Evolutionary conservation across 2,797 vertebrate species (phyloP), one percentile per base, ranked within the genome.

Genomic region (Geotrypetes seraphini): DNA sequence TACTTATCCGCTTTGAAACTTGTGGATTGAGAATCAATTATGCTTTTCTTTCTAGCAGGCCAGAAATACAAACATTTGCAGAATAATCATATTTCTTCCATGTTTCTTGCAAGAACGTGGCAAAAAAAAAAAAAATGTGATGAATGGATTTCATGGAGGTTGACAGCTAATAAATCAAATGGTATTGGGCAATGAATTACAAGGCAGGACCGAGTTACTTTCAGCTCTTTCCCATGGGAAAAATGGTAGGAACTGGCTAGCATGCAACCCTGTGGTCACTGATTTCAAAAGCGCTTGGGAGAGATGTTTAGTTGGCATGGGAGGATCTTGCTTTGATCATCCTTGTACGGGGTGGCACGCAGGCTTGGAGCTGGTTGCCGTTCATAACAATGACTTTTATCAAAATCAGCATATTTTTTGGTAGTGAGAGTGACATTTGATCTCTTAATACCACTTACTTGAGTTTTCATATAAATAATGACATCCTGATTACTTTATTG

Each of bases 151-250:
- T 62, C 57, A 66, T 70, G 51, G 66, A 72, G 66, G 45, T 35
- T 62, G 69, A 70, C 66, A 66, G 61, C 57, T 59, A 62, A 60
- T 72, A 70, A 70, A 70, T 72, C 61, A 68, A n/a, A 4, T 57
- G 48, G 55, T 68, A 62, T 66, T 70, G 70, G 73, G 50, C 58
- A 51, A 56, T 62, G 69, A 68, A 54, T 63, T 65, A 63, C 28
- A 32, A 47, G 57, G 46, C 46, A 39, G 36, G 35, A 44, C 46
- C 57, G 39, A 39, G 36, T 58, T 55, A 35, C 63, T 60, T 72
- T 69, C 71, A 72, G 69, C 58, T 66, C 57, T 60, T 75, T 78
- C 64, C 65, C 63, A 57, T 69, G 70, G 52, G 60, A 53, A 50
- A 45, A 57, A 40, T 40, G 48, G 56, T 65, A 70, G 66, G 56